Conservation (phyloP, 1,140 invertebrate genomes). For the Ganaspis sp. region DNA sequence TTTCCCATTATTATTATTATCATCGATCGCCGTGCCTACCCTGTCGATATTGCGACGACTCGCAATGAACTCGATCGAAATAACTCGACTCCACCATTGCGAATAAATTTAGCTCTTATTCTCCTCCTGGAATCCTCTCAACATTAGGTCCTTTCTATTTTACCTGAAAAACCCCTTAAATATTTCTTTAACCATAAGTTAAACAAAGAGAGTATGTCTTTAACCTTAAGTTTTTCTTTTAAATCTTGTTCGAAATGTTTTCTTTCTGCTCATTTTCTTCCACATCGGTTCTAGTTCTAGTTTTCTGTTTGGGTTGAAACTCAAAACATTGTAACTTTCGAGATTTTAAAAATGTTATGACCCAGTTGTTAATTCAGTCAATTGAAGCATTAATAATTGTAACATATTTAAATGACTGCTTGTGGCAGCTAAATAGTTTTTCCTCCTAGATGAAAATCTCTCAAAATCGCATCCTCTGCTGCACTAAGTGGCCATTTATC, state of each 20-base stretch:
- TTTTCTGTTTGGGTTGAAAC: too few relatives aligned
- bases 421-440: neutral
- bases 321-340: too few relatives aligned
- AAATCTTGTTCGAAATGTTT: too few relatives aligned
- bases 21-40: slow-evolving; percentile 59
- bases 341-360: too few relatives aligned
- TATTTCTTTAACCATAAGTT: too few relatives aligned
- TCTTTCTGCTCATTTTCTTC: too few relatives aligned
- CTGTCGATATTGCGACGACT: slow-evolving; percentile 58
- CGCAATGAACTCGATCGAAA: slow-evolving; percentile 52
- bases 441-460: neutral
- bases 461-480: neutral
- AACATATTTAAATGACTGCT: neutral
- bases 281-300: too few relatives aligned
- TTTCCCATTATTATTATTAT: slow-evolving; percentile 72
- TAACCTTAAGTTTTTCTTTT: too few relatives aligned
- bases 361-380: neutral
- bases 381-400: neutral
- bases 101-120: slow-evolving; percentile 59
- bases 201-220: too few relatives aligned
- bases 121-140: slow-evolving; percentile 51
- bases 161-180: neutral
- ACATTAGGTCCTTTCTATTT: neutral
- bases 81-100: slow-evolving; percentile 41
- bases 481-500: slow-evolving; percentile 33